A percentile compares a stretch with the other conserved stretches of the same genome.
These are phyloP conservation scores for Drosophila mettleri DNA, from an alignment of 2,888 invertebrate genomes.

Conservation along the genomic window DNA sequence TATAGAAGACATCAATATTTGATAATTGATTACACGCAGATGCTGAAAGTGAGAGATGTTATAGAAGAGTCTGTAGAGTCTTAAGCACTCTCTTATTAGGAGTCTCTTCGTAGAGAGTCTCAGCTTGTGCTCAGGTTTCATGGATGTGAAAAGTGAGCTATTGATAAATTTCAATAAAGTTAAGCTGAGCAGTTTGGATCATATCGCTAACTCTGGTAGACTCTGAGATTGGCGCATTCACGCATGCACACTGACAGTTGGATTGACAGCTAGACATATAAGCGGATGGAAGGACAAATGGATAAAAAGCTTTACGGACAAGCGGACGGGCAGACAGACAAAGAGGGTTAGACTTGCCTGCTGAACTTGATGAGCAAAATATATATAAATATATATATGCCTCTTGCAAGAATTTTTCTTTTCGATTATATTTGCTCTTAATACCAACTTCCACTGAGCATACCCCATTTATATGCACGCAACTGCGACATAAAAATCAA, in stretches of 20 bases:
- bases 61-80: not conserved
- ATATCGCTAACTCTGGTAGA: not conserved
- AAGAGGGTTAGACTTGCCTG: not conserved
- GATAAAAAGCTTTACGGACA: not conserved
- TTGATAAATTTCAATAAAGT: not conserved
- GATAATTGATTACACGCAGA: not conserved
- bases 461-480: not conserved
- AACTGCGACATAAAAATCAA: constrained; percentile 34
- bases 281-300: not conserved
- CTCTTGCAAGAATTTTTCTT: not conserved
- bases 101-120: not conserved
- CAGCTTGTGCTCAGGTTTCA: not conserved
- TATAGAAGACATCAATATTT: too few species aligned
- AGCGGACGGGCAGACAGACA: not conserved
- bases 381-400: not conserved
- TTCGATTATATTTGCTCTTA: not conserved
- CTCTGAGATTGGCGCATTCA: not conserved
- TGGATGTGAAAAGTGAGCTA: not conserved
- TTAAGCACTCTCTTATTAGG: not conserved
- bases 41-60: not conserved
- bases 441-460: too few species aligned
- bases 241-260: not conserved
- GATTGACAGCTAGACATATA: not conserved
- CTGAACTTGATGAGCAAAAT: not conserved
- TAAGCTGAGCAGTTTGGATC: not conserved